Evolutionary conservation across 2,797 vertebrate genomes (phyloP), one percentile per base, ranked within the genome.

Genomic region (Pseudopleuronectes americanus): DNA sequence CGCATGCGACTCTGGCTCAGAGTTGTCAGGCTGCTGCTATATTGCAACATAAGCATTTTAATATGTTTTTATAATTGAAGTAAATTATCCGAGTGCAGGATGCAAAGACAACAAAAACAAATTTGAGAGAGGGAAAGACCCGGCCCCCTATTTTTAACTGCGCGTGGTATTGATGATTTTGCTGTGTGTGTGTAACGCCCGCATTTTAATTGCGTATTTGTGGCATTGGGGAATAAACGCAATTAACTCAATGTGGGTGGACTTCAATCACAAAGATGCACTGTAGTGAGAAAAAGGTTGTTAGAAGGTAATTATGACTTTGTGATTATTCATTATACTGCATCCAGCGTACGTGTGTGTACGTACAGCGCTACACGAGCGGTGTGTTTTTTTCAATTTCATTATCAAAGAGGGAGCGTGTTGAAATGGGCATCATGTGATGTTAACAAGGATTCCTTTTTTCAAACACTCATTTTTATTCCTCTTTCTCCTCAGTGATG

Each of bases 181-280:
- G 87, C 75, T 73, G 68, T 13, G 86, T 76, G 86, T 76, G 77
- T 74, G 77, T 82, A 85, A 87, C 74, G 85, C 83, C 77, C 82
- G 86, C 85, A 84, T 90, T 93, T 90, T 93, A 93, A 93, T 92
- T 90, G 90, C 90, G 65, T 88, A 88, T 88, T 88, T 80, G 85
- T 75, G 81, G 86, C 92, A 80, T 91, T 55, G 1, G 91, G 92
- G 90, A 91, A 91, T 92, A 90, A 86, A 91, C 80, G 87, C 90
- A 93, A 93, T 93, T 93, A 93, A 88, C 89, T 92, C 88, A 91
- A 92, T 93, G 91, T 92, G 91, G 92, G 92, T 93, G 90, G 89
- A 90, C 90, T 92, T 93, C 92, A 90, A 92, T 93, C 92, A 92
- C 87, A 89, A 91, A 91, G 89, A 92, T 88, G 91, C 92, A 90